Evolutionary conservation across 2,888 invertebrate genomes (phyloP).

Genomic region (Rhyacophila evoluta): DNA sequence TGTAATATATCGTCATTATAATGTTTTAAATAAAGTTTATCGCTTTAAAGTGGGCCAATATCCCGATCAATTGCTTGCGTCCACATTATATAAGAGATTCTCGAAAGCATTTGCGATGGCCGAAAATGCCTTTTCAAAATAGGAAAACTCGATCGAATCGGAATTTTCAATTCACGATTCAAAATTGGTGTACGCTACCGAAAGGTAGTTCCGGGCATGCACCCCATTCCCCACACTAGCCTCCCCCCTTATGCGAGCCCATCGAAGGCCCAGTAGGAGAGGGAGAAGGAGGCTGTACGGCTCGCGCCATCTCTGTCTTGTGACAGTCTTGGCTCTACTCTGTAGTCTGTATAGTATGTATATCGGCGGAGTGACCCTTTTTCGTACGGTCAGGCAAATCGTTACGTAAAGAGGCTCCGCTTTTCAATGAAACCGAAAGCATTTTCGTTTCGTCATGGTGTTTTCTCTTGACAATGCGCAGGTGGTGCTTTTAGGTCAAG

Average conservation of each 20-base stretch:
- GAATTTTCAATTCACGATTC: conserved; percentile 53
- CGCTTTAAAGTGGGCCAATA: neutral
- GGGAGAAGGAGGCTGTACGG: conserved; percentile 46
- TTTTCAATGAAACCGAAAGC: conserved; percentile 14
- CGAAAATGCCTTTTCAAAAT: conserved; percentile 34
- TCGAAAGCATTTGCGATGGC: neutral
- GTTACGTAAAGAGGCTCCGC: conserved; percentile 34
- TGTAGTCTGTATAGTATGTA: conserved; percentile 51
- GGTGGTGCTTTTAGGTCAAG: neutral
- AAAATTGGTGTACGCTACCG: conserved; percentile 46
- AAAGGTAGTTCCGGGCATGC: conserved; percentile 47
- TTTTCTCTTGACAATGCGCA: neutral
- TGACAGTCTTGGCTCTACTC: conserved; percentile 52
- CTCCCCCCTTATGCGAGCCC: conserved; percentile 20
- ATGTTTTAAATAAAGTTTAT: neutral
- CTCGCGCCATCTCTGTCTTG: conserved; percentile 49
- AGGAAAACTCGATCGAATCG: conserved; percentile 48
- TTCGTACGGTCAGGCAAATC: conserved; percentile 43
- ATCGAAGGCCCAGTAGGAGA: conserved; percentile 31
- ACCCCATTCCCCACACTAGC: conserved; percentile 30
- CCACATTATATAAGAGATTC: neutral
- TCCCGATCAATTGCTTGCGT: neutral
- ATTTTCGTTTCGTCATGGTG: neutral
- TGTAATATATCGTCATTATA: too few relatives aligned
- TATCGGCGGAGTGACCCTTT: conserved; percentile 54